phyloP scores from a whole-genome alignment of 2,113 vertebrate genomes.

The Fukomys damarensis region DNA sequence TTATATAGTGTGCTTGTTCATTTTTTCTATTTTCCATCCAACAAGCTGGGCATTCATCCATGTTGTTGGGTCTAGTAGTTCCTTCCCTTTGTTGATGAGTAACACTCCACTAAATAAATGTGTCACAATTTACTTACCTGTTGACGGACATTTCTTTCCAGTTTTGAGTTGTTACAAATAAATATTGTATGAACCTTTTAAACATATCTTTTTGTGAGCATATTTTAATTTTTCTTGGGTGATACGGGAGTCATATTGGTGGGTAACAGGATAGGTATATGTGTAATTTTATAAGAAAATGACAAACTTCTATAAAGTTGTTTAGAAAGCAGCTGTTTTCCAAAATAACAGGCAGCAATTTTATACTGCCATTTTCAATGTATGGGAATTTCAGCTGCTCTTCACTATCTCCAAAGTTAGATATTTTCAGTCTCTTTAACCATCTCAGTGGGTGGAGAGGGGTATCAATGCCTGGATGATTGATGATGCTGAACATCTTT shows the following conservation, averaged over 20 bases:
- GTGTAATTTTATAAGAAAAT: not conserved
- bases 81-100: not conserved
- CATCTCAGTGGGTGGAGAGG: not conserved
- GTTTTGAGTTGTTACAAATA: not conserved
- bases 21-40: slow-evolving; percentile 11
- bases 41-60: not conserved
- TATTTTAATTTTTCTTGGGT: slow-evolving; percentile 26
- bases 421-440: slow-evolving; percentile 9
- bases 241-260: not conserved
- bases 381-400: not conserved
- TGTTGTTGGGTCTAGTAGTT: not conserved
- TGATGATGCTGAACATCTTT: not conserved
- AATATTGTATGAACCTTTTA: not conserved
- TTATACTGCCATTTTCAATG: not conserved
- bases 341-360: not conserved
- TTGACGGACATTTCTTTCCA: not conserved
- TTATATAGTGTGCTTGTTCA: not conserved
- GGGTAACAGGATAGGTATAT: not conserved
- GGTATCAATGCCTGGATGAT: not conserved
- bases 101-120: not conserved
- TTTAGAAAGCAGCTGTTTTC: not conserved
- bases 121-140: not conserved
- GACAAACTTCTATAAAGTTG: not conserved
- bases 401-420: not conserved
- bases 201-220: not conserved